These are phyloP conservation scores for Sebastes diaconus DNA, from an alignment of 2,797 vertebrate genomes.

Conservation along the genomic window DNA sequence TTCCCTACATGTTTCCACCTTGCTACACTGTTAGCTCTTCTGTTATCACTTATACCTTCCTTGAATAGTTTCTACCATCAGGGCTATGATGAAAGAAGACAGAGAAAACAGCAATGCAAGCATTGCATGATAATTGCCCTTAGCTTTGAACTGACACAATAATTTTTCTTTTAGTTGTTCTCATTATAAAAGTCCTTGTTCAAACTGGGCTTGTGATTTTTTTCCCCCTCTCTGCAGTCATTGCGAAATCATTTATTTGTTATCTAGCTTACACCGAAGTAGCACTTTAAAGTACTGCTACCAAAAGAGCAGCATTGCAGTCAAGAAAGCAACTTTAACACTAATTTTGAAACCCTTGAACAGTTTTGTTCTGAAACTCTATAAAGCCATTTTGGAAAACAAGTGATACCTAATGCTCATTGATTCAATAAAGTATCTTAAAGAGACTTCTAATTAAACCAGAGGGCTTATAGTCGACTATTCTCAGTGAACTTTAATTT, in stretches of 20 bases:
- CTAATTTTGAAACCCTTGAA: constrained; percentile 30
- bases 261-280: constrained; percentile 37
- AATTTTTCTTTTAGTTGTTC: constrained; percentile 63
- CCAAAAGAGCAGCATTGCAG: not conserved
- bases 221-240: constrained; percentile 29
- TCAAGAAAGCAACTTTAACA: constrained; percentile 34
- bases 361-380: constrained; percentile 40
- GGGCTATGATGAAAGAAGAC: constrained; percentile 64
- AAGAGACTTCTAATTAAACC: constrained; percentile 47
- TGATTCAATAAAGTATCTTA: constrained; percentile 31
- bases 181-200: constrained; percentile 67
- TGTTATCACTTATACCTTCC: constrained; percentile 42
- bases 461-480: constrained; percentile 34
- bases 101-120: constrained; percentile 52
- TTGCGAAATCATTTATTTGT: constrained; percentile 55
- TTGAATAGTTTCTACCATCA: constrained; percentile 49
- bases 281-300: constrained; percentile 39
- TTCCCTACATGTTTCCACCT: constrained; percentile 23
- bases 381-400: constrained; percentile 39
- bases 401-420: constrained; percentile 31
- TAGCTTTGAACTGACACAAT: constrained; percentile 64
- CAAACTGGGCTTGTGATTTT: constrained; percentile 45
- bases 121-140: constrained; percentile 64
- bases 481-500: constrained; percentile 49
- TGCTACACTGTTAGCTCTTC: constrained; percentile 23